phyloP scores from a whole-genome alignment of 2,113 vertebrate species.

The Dromas ardeola region DNA sequence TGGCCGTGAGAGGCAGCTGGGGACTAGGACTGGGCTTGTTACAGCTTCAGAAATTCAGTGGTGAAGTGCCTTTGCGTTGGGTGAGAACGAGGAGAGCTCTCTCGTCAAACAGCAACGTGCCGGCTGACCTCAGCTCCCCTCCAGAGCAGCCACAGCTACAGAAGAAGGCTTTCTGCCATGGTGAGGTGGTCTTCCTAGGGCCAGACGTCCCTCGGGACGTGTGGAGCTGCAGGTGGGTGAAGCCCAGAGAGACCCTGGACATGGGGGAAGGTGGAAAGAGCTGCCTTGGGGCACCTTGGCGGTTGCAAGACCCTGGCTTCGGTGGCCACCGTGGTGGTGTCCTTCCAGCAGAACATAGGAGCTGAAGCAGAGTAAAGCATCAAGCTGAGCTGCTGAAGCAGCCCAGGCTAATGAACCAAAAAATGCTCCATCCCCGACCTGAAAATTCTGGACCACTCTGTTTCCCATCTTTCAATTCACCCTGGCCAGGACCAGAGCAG shows the following conservation, averaged over 20 bases:
- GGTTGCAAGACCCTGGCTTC: not conserved
- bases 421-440: not conserved
- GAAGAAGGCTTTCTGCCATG: not conserved
- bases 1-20: not conserved
- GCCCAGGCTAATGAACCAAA: not conserved
- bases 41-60: not conserved
- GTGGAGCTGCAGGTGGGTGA: not conserved
- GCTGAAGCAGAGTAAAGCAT: not conserved
- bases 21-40: not conserved
- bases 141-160: not conserved
- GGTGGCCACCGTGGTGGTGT: not conserved
- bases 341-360: not conserved
- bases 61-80: not conserved
- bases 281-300: not conserved
- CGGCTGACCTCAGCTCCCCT: slow-evolving; percentile 25
- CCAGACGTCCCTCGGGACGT: not conserved
- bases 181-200: not conserved
- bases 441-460: not conserved
- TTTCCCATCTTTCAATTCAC: not conserved
- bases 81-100: not conserved
- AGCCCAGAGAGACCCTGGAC: not conserved
- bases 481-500: not conserved
- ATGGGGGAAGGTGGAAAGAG: not conserved
- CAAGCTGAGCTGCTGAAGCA: not conserved
- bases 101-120: not conserved